A percentile compares a stretch with the other conserved stretches of the same genome.
Evolutionary conservation across 2,113 vertebrate species (phyloP).

Genomic region (human (Homo sapiens)): GRCh38 chr9:40943501-40944000

Average conservation of each 20-base stretch:
- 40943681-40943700: not conserved
- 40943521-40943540: not conserved
- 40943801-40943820: not conserved
- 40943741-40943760: not conserved
- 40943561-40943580: not conserved
- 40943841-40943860: not conserved
- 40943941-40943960: not conserved
- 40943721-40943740: not conserved
- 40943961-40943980: too few species aligned
- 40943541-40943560: not conserved
- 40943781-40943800: not conserved
- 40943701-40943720: not conserved
- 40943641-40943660: not conserved
- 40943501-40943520: too few species aligned
- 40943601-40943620: not conserved
- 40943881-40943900: not conserved
- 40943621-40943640: not conserved
- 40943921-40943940: not conserved
- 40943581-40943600: not conserved
- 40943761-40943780: not conserved
- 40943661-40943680: not conserved
- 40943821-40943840: not conserved
- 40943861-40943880: not conserved
- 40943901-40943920: not conserved
- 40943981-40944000: not conserved